These are phyloP conservation scores for Gymnothorax javanicus DNA, from an alignment of 2,797 vertebrate species.

Conservation along the genomic window DNA sequence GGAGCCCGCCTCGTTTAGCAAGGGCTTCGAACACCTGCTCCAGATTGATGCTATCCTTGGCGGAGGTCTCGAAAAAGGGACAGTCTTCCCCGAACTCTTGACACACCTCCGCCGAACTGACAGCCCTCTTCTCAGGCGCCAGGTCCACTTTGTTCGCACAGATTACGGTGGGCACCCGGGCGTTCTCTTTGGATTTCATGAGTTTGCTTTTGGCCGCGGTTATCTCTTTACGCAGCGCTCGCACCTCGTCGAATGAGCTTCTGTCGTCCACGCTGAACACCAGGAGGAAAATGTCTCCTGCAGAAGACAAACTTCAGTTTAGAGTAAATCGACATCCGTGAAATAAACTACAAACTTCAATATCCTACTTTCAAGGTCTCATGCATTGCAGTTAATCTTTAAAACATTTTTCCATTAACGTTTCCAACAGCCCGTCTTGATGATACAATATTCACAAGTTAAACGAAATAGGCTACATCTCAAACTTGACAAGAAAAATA, in stretches of 20 bases:
- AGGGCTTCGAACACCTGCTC: constrained; percentile 72
- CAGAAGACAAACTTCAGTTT: constrained; percentile 15
- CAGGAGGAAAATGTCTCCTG: constrained; percentile 77
- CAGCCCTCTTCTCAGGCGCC: constrained; percentile 47
- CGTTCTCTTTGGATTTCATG: constrained; percentile 49
- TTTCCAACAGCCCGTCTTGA: background rate
- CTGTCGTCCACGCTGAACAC: constrained; percentile 75
- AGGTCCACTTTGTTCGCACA: constrained; percentile 77
- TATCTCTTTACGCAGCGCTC: constrained; percentile 68
- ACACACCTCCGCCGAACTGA: constrained; percentile 61
- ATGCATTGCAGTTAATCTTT: background rate
- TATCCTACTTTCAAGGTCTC: background rate
- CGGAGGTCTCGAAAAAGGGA: constrained; percentile 74
- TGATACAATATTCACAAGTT: background rate
- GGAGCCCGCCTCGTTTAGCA: constrained; percentile 70
- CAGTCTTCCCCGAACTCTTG: constrained; percentile 64
- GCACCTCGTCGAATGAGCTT: constrained; percentile 71
- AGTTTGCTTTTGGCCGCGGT: constrained; percentile 71
- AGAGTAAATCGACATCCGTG: background rate
- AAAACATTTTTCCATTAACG: background rate
- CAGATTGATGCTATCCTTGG: constrained; percentile 72
- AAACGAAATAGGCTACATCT: background rate
- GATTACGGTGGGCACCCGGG: constrained; percentile 65
- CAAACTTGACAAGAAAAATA: too few species aligned
- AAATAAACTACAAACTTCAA: background rate